Evolutionary conservation across 2,113 vertebrate genomes (phyloP).

Genomic region (Cryptomyrus ogoouensis): DNA sequence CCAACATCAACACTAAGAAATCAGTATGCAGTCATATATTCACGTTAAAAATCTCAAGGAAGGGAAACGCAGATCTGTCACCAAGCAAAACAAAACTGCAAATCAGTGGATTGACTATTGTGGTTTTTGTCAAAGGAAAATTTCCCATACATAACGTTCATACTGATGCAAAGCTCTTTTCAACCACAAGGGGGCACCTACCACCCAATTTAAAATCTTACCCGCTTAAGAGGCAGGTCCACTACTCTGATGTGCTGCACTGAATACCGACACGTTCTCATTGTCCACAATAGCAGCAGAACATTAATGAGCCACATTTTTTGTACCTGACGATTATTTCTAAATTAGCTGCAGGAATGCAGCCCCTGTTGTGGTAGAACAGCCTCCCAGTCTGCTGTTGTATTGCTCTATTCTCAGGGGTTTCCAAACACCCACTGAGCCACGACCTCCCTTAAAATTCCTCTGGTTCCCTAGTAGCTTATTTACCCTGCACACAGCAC

Average conservation of each 20-base stretch:
- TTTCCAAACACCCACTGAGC: not conserved
- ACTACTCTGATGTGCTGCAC: not conserved
- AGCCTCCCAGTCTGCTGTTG: not conserved
- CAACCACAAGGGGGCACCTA: constrained; percentile 57
- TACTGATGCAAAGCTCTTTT: not conserved
- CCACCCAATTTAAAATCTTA: not conserved
- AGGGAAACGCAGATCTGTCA: not conserved
- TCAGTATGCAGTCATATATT: not conserved
- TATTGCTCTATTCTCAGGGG: not conserved
- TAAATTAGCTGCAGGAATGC: not conserved
- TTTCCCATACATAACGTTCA: not conserved
- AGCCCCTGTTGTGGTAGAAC: not conserved
- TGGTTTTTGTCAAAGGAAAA: not conserved
- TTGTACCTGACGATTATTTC: not conserved
- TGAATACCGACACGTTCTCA: not conserved
- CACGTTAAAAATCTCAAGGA: not conserved
- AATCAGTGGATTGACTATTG: not conserved
- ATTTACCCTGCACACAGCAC: not conserved
- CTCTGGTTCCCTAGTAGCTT: not conserved
- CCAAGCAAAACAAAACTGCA: not conserved
- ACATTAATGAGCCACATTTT: not conserved
- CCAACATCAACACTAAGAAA: not conserved
- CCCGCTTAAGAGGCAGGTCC: not conserved
- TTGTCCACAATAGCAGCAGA: not conserved
- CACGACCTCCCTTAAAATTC: not conserved